Base-by-base conservation (phyloP, 1,140 invertebrate species). In the Drosophila equinoxialis region DNA sequence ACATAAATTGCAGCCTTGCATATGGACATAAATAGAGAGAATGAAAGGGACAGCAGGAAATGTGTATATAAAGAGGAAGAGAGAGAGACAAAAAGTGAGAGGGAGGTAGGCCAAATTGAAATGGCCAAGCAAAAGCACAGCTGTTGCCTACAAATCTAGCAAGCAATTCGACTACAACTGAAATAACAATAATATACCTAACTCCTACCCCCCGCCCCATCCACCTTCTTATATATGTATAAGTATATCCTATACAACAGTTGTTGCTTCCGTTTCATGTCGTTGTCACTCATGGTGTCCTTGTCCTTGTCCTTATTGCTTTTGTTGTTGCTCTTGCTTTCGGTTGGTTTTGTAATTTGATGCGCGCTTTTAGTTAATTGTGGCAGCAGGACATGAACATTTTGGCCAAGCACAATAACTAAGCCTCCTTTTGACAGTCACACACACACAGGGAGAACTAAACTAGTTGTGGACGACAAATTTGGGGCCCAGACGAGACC, bases 321-420 rank as follows among this genome's bases (percentile, higher is more conserved):
- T 48, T 70, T 65, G 35, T 65, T 70, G 37, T 42, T 74, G 70
- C 35, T 66, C 63, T 26, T 72, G 71, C 65, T 42, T 37, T 76
- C 71, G 63, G 75, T 89, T 86, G 82, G 79, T 89, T 86, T 51
- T 87, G 84, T 89, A 87, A 87, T 87, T 84, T 89, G 83, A 87
- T 89, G 83, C 84, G 83, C 83, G 83, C 83, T 87, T 84, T 87
- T 87, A 87, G 83, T 87, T 87, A 87, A 87, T 87, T 87, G 83
- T 87, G 83, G 84, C 83, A 89, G 86, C 84, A 87, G 77, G 77
- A 87, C 83, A 89, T 87, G 83, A 87, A 65, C 72, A 87, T 79
- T 77, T 76, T 74, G 72, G 65, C 83, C 67, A 73, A 77, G 79
- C 67, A 64, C 82, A 77, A 79, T 86, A 86, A 87, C 79, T 87